Base-by-base conservation (phyloP, 2,113 vertebrate species). In the Epinephelus lanceolatus region DNA sequence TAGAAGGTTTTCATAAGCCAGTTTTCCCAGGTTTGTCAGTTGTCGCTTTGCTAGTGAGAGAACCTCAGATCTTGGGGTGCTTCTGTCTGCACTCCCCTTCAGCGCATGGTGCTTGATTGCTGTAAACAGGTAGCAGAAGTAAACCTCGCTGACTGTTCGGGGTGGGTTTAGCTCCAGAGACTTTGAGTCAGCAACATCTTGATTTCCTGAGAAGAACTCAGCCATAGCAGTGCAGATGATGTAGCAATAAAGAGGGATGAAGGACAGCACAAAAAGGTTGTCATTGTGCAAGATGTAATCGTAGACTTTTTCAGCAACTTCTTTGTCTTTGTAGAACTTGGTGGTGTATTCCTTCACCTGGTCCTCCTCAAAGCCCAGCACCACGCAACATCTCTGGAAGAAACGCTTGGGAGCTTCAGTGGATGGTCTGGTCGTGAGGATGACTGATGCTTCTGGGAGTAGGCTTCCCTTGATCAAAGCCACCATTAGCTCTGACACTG, bases 231-330 rank as follows among this genome's bases (percentile, higher is more conserved):
- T 93, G 17, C 94, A 95, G 49, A 94, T 92, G 62, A 95, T 94
- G 76, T 94, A 94, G 85, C 95, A 94, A 47, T 95, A 95, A 53
- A 95, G 93, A 9, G 93, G 94, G 45, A 95, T 94, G 85, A 95
- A 95, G n/a, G 91, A 94, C 21, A 95, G 78, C 27, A 92, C 93
- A 8, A 92, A 93, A 3, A 94, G 79, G 53, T 71, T 91, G 72
- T 93, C 90, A 23, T 95, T 94, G 57, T 74, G 78, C 17, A 81
- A 72, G 18, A 95, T 87, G 66, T 95, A 95, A 12, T 86, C 53
- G 0, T 83, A 92, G 40, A 95, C 92, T 37, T 90, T 91, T n/a
- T 71, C 62, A 4, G 89, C 85, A 18, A 90, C 80, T 27, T 67
- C 6, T 0, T 33, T 37, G n/a, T 94, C 84, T 82, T 87, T 92